Evolutionary conservation across 2,113 vertebrate species (phyloP).

Genomic region (Astur gentilis): DNA sequence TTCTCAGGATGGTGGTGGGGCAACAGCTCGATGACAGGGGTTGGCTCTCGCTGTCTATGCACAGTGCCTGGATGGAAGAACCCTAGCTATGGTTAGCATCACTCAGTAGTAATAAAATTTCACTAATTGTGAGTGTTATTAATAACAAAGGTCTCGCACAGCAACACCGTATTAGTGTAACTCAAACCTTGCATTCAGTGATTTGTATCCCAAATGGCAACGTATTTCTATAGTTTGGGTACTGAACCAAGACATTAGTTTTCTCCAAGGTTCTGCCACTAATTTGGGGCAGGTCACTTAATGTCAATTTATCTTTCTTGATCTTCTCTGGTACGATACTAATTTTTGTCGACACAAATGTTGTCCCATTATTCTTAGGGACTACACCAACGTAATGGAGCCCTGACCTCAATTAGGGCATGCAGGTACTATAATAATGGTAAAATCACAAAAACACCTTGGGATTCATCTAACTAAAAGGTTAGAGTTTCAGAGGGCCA

Average conservation of each 20-base stretch:
- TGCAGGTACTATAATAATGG: background rate
- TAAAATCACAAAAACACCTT: background rate
- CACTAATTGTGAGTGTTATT: background rate
- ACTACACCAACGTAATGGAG: background rate
- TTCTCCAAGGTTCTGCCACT: background rate
- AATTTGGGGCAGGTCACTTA: background rate
- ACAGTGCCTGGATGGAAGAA: background rate
- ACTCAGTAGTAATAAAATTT: background rate
- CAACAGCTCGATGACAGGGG: background rate
- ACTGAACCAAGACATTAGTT: background rate
- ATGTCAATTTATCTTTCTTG: background rate
- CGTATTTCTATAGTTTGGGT: background rate
- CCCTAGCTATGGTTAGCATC: background rate
- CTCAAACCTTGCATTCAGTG: background rate
- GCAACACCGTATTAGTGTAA: rapidly evolving
- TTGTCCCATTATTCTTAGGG: background rate
- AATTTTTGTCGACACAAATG: background rate
- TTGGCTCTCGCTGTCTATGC: background rate
- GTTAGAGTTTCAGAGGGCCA: background rate
- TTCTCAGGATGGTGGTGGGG: background rate
- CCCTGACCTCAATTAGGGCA: background rate
- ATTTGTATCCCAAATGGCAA: background rate
- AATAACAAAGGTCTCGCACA: rapidly evolving
- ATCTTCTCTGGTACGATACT: background rate
- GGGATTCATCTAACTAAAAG: background rate